phyloP scores from a whole-genome alignment of 2,888 invertebrate genomes.

The Troglohyphantes excavatus region DNA sequence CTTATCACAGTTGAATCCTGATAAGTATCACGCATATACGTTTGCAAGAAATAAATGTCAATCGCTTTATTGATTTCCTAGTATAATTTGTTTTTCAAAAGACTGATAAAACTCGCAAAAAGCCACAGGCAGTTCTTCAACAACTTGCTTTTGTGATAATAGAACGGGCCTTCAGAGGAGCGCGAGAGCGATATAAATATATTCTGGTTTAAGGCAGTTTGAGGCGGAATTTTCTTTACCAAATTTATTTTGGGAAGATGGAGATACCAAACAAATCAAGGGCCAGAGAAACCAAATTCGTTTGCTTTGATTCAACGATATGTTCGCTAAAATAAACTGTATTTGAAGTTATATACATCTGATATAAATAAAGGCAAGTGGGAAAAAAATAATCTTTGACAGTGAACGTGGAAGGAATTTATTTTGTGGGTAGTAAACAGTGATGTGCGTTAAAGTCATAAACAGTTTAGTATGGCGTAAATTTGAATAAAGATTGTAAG shows the following conservation, averaged over 20 bases:
- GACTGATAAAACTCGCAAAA: conserved; percentile 52
- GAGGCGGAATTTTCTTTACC: not conserved
- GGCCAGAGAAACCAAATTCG: conserved; percentile 20
- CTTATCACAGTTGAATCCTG: no score
- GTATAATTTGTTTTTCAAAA: conserved; percentile 26
- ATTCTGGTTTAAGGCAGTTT: conserved; percentile 41
- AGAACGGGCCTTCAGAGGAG: conserved; percentile 14
- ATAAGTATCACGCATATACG: not conserved
- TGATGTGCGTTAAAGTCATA: not conserved
- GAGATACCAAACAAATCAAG: conserved; percentile 36
- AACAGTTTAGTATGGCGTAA: not conserved
- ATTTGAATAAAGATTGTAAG: no score
- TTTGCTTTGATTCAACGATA: conserved; percentile 32
- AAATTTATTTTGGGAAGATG: conserved; percentile 19
- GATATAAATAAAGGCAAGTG: no score
- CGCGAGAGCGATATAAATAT: conserved; percentile 40
- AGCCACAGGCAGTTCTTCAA: conserved; percentile 26
- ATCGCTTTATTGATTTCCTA: conserved; percentile 22
- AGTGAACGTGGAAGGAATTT: conserved; percentile 15
- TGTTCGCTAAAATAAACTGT: conserved; percentile 35
- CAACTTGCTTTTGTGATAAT: conserved; percentile 37
- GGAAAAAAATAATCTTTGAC: not conserved
- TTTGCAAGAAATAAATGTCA: conserved; percentile 20
- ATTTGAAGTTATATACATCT: no score
- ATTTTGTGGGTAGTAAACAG: conserved; percentile 42